phyloP scores from a whole-genome alignment of 2,797 vertebrate species.

The Muscicapa striata region DNA sequence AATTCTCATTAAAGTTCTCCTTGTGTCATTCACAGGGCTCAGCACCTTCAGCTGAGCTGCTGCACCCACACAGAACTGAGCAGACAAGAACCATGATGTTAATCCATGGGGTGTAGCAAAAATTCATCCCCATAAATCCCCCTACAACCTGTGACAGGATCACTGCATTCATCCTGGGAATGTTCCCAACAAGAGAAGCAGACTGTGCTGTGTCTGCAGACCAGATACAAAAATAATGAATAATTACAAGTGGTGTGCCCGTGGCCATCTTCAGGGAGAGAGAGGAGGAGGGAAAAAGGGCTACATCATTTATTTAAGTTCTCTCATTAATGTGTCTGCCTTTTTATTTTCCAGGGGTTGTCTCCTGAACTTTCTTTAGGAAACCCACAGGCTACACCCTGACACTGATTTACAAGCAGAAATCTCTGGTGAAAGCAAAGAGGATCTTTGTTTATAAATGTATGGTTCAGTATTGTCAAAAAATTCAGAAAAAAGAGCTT shows the following conservation, averaged over 20 bases:
- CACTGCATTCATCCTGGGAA: background rate
- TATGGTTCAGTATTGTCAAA: background rate
- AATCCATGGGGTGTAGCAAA: background rate
- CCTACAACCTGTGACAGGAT: background rate
- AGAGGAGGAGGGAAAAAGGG: rapidly evolving
- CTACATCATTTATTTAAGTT: background rate
- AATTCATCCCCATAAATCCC: background rate
- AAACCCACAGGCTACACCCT: constrained; percentile 13
- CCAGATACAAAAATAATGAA: background rate
- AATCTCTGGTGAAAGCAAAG: background rate
- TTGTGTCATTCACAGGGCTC: background rate
- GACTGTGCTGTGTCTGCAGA: background rate
- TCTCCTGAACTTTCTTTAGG: background rate
- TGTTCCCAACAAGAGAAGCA: background rate
- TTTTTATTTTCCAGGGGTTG: background rate
- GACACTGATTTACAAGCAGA: constrained; percentile 26
- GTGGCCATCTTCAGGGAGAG: background rate
- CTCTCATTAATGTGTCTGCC: background rate
- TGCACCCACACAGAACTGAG: background rate
- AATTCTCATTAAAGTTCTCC: background rate
- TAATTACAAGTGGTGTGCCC: background rate
- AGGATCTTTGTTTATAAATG: background rate
- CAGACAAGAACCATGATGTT: background rate
- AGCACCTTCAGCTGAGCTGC: background rate
- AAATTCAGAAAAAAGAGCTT: background rate